A percentile compares a stretch with the other conserved stretches of the same genome.
These are phyloP conservation scores for Melanotaenia boesemani DNA, from an alignment of 2,797 vertebrate species.

Conservation along the genomic window DNA sequence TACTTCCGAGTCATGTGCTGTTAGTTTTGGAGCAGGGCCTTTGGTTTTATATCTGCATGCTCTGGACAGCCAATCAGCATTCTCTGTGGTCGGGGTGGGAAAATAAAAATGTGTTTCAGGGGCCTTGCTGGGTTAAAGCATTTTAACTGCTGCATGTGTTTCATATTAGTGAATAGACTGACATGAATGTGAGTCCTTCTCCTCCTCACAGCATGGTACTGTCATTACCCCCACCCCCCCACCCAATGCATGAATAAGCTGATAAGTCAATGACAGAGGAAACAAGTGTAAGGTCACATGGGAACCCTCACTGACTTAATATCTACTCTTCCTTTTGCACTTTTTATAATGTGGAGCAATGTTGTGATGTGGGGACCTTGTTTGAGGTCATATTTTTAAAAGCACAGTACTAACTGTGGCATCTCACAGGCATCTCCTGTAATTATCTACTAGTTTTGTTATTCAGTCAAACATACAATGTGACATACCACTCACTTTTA, in stretches of 20 bases:
- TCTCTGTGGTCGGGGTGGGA: conserved; percentile 35
- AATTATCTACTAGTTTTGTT: neutral
- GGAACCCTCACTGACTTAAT: neutral
- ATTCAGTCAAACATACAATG: conserved; percentile 5
- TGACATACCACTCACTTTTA: conserved; percentile 31
- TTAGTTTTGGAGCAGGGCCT: conserved; percentile 37
- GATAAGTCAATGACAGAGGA: conserved; percentile 29
- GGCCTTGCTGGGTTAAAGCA: conserved; percentile 1
- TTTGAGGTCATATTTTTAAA: neutral
- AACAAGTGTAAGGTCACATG: conserved; percentile 10
- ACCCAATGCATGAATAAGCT: conserved; percentile 50
- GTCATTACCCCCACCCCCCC: conserved; percentile 30
- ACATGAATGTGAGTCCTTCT: conserved; percentile 31
- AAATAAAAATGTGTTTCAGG: neutral
- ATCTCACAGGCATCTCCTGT: neutral
- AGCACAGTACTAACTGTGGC: neutral
- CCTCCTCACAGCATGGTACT: conserved; percentile 35
- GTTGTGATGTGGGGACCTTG: neutral
- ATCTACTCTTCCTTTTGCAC: neutral
- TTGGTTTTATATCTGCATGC: conserved; percentile 84
- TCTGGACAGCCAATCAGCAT: conserved; percentile 74
- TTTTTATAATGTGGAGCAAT: neutral
- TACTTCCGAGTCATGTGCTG: conserved; percentile 39
- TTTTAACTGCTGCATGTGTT: conserved; percentile 53
- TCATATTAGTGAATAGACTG: conserved; percentile 26